A percentile compares a stretch with the other conserved stretches of the same genome.
Evolutionary conservation across 2,888 invertebrate genomes (phyloP).

Genomic region (Pomacea canaliculata): DNA sequence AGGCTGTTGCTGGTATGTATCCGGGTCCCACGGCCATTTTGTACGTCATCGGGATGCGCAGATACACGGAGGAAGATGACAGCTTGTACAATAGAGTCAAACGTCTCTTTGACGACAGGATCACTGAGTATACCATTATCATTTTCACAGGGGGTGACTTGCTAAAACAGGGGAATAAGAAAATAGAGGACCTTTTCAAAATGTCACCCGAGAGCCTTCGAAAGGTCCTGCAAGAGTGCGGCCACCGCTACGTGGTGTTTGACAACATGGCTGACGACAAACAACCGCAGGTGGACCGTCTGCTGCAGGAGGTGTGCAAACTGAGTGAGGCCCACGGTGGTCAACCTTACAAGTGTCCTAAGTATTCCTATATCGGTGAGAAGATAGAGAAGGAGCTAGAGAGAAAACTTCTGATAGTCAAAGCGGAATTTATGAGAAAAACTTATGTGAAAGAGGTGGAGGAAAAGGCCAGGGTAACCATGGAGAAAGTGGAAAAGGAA

Average conservation of each 20-base stretch:
- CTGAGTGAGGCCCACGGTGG: neutral
- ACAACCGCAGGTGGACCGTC: too few relatives aligned
- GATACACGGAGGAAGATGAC: slow-evolving; percentile 11
- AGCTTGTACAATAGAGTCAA: slow-evolving; percentile 5
- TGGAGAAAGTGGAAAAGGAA: neutral
- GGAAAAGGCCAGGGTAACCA: neutral
- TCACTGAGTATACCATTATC: slow-evolving; percentile 1
- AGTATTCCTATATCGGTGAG: slow-evolving; percentile 8
- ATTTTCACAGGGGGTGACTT: slow-evolving; percentile 14
- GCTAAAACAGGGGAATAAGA: neutral
- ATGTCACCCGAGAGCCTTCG: neutral
- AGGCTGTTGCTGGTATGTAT: slow-evolving; percentile 11
- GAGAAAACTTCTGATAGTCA: neutral
- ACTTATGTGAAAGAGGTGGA: neutral
- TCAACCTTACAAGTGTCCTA: slow-evolving; percentile 13
- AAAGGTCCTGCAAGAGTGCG: neutral
- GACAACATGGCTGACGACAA: too few relatives aligned
- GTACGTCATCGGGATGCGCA: slow-evolving; percentile 7
- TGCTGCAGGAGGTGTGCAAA: neutral
- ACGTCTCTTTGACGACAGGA: slow-evolving; percentile 6
- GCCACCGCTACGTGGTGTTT: too few relatives aligned
- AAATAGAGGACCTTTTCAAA: neutral
- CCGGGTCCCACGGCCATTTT: slow-evolving; percentile 17
- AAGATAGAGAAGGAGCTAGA: neutral
- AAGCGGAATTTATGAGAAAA: neutral